Conservation (phyloP, 2,113 vertebrate species). For the Ageneiosus marmoratus region DNA sequence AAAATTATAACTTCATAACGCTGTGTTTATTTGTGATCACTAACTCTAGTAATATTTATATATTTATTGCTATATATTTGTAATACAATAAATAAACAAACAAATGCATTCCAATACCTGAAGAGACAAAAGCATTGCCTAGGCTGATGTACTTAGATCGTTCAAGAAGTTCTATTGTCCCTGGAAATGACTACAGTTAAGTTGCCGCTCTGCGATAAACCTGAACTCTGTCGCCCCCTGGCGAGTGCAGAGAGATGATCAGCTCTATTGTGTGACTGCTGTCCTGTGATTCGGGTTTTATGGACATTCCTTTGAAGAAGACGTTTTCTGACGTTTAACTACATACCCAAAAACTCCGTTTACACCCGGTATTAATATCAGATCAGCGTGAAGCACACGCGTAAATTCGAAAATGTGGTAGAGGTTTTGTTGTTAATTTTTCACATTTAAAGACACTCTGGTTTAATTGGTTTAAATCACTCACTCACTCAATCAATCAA, state of each 20-base stretch:
- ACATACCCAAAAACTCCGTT: too few relatives aligned
- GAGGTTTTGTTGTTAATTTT: background rate
- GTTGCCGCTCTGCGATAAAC: background rate
- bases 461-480: too few relatives aligned
- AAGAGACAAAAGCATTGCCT: background rate
- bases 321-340: conserved; percentile 18
- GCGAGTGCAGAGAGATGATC: conserved; percentile 5
- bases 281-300: conserved; percentile 29
- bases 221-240: conserved; percentile 70
- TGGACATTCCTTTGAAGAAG: background rate
- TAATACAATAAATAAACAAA: background rate
- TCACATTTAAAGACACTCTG: background rate
- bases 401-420: background rate
- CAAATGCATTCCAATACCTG: background rate
- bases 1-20: background rate
- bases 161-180: background rate
- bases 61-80: too few relatives aligned
- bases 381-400: background rate
- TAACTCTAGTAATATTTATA: too few relatives aligned
- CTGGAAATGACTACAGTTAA: background rate
- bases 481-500: too few relatives aligned
- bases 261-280: background rate
- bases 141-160: background rate
- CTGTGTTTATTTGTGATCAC: too few relatives aligned
- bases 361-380: background rate